Evolutionary conservation across 1,140 invertebrate species (phyloP).

Genomic region (Pogonomyrmex californicus): DNA sequence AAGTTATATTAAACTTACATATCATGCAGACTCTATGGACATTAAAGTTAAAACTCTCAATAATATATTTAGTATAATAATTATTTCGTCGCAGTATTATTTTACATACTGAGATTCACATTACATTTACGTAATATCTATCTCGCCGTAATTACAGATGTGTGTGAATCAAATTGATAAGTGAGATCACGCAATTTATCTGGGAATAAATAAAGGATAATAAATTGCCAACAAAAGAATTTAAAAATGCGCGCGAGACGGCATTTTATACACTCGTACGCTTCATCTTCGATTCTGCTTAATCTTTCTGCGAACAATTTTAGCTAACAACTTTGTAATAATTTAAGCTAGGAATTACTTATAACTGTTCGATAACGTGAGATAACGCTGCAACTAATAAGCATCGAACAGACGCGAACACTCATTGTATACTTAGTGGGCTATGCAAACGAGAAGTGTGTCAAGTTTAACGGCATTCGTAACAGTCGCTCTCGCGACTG

Average conservation of each 20-base stretch:
- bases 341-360: not conserved
- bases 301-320: not conserved
- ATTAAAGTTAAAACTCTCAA: not conserved
- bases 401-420: not conserved
- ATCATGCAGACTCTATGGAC: not conserved
- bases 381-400: not conserved
- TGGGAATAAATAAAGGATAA: not conserved
- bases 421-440: not conserved
- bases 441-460: not conserved
- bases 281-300: not conserved
- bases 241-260: not conserved
- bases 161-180: constrained; percentile 4
- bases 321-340: too few relatives aligned
- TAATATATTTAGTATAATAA: not conserved
- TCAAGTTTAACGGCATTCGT: constrained; percentile 21
- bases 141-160: constrained; percentile 14
- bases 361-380: not conserved
- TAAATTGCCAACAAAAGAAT: not conserved
- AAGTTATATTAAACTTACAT: not conserved
- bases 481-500: not conserved
- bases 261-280: not conserved
- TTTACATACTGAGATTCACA: not conserved
- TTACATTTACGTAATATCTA: not conserved
- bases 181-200: not conserved
- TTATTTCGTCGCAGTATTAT: not conserved